Evolutionary conservation across 30 jellyfish, hydroid and myxozoan genomes (phyloP).

Genomic region (Aurelia sp.): DNA sequence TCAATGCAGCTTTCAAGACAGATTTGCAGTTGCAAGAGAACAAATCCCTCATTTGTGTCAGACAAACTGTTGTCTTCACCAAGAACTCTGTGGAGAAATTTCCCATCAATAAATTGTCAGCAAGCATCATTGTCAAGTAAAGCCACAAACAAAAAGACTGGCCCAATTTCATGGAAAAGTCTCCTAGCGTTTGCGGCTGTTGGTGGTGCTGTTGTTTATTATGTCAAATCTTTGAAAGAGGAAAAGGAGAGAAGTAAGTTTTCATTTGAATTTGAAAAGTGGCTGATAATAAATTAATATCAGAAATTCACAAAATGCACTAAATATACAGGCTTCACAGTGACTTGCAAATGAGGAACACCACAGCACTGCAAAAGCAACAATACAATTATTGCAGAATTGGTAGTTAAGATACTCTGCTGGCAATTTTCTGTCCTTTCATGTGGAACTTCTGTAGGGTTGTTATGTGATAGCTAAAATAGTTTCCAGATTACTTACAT

Average conservation of each 20-base stretch:
- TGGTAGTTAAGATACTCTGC: too few relatives aligned
- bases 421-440: too few relatives aligned
- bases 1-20: neutral
- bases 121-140: constrained; percentile 8
- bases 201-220: constrained; percentile 85
- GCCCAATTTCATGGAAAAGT: constrained; percentile 93
- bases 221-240: constrained; percentile 68
- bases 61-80: neutral
- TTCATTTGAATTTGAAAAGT: neutral
- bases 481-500: too few relatives aligned
- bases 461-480: too few relatives aligned
- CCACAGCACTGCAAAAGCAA: too few relatives aligned
- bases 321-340: neutral
- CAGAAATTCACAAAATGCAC: neutral
- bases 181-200: constrained; percentile 67
- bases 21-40: constrained; percentile 13
- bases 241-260: constrained; percentile 80
- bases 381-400: too few relatives aligned
- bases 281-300: too few relatives aligned
- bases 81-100: too few relatives aligned
- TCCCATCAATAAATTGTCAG: neutral
- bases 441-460: too few relatives aligned
- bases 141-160: constrained; percentile 15
- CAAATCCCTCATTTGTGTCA: neutral
- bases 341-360: neutral